A percentile compares a stretch with the other conserved stretches of the same genome.
phyloP scores from a whole-genome alignment of 2,113 vertebrate species.

The Ailuropoda melanoleuca region DNA sequence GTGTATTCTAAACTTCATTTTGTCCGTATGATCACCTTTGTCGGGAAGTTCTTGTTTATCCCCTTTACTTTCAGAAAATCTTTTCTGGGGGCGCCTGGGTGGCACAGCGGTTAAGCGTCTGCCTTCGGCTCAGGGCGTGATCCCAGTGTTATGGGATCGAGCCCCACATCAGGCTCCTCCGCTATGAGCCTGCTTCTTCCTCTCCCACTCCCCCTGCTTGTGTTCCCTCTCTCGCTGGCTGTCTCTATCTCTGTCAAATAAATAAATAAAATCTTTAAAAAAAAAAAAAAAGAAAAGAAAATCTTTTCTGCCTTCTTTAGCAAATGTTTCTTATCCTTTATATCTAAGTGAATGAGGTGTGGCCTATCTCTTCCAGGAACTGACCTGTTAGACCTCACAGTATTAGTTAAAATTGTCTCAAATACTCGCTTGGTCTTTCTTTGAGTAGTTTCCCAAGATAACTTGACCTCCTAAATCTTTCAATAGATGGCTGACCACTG shows the following conservation, averaged over 20 bases:
- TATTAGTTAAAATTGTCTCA: conserved; percentile 28
- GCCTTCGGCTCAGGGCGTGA: no score
- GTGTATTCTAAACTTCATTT: conserved; percentile 26
- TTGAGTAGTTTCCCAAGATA: conserved; percentile 14
- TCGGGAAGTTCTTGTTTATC: neutral
- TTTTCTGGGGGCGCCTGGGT: no score
- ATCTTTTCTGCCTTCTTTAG: neutral
- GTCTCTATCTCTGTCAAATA: no score
- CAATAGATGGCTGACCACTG: conserved; percentile 95
- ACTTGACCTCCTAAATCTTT: conserved; percentile 62
- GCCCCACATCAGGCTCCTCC: no score
- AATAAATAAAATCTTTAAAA: no score
- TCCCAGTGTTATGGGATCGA: no score
- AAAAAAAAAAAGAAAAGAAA: no score
- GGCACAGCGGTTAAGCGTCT: no score
- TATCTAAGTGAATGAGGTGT: neutral
- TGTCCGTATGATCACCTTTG: neutral
- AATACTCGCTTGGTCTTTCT: neutral
- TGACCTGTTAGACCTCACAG: neutral
- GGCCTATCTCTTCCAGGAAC: neutral
- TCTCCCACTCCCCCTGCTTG: no score
- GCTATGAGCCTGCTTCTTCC: no score
- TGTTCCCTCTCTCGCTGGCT: no score
- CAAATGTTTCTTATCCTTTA: conserved; percentile 27
- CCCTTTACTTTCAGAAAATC: conserved; percentile 11